Evolutionary conservation across 2,888 invertebrate genomes (phyloP), one percentile per base, ranked within the genome.

Genomic region (Tyria jacobaeae): DNA sequence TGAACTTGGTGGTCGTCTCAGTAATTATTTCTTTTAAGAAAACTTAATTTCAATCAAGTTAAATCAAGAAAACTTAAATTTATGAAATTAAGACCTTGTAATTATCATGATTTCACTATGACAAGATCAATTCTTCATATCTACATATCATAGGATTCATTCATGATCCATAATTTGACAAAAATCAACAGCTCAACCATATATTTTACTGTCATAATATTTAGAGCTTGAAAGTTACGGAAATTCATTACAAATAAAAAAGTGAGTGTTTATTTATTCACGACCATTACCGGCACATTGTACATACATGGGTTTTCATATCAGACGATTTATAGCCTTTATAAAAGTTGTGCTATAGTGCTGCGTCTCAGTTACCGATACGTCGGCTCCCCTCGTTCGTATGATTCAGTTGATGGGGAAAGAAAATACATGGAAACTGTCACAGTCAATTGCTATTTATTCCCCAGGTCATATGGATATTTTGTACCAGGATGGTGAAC

Each of bases 371-470:
- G 44, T 52, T 35, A 51, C 44, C 34, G 31, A 62, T 62, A 59
- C 34, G 25, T 68, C 64, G 59, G 60, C 1, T 47, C 66, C 61
- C 66, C 66, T 78, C 71, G 61, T 62, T 56, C 63, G 55, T 54
- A 80, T 79, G 67, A 72, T 62, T 57, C 50, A 73, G 73, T 73
- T 69, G 66, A n/a, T n/a, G 65, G 71, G 69, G 64, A 12, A 5
- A 21, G 10, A 21, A 12, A 44, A 44, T 44, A 44, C 21, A 44
- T 71, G 21, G 14, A 34, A 51, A 35, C 69, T 58, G 27, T 60
- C 62, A 59, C 76, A 80, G 81, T 75, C 77, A 74, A 64, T 75
- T 64, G 73, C 77, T 75, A 77, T 79, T 82, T 78, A 81, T 81
- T 51, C 78, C 79, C 69, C 73, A 78, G 73, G 69, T 17, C 53